Base-by-base conservation (phyloP, 1,140 invertebrate genomes). In the Dreissena rostriformis region DNA sequence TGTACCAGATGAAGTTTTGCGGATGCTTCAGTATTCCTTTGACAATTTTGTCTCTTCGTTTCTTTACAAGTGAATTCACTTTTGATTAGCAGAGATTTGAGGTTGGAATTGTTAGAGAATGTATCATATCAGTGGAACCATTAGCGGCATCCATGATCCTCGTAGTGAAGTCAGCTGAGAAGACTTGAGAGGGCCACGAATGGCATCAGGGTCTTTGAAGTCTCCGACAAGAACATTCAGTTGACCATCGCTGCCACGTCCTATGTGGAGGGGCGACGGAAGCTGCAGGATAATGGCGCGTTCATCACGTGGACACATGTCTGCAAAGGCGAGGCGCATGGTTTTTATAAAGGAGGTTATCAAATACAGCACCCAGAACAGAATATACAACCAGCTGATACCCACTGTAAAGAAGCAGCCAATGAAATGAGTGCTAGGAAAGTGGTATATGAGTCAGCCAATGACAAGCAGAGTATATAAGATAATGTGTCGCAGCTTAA, bases 151-250 rank as follows among this genome's bases (percentile, higher is more conserved):
- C 78, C 19, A 81, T 72, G 55, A 81, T 71, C 26, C 66, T 71
- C 17, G 39, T 81, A 39, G 67, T 71, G 53, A 81, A 71, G 26
- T 71, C 78, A 55, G 78, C 78, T 4, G 52, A 71, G 67, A 70
- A 55, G 67, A 57, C 24, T 29, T 28, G 67, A 26, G 78, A 19
- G 68, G 66, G 39, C 53, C 78, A 29, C 24, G 17, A 6, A 57
- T 70, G 67, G 12, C 19, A 57, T 19, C 67, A 24, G 78, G 67
- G 17, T 12, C 22, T 29, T 19, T 29, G 14, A 53, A 81, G 28
- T 55, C 78, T 39, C 67, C 67, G 17, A 81, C 65, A 19, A 52
- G 76, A n/a, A 22, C 65, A 4, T 79, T 66, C 75, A 78, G 39
- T 22, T 65, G 63, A 65, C 63, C 63, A 17, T 65, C 7, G 28